Conservation (phyloP, 2,888 invertebrate species). For the Sesamia inferens region DNA sequence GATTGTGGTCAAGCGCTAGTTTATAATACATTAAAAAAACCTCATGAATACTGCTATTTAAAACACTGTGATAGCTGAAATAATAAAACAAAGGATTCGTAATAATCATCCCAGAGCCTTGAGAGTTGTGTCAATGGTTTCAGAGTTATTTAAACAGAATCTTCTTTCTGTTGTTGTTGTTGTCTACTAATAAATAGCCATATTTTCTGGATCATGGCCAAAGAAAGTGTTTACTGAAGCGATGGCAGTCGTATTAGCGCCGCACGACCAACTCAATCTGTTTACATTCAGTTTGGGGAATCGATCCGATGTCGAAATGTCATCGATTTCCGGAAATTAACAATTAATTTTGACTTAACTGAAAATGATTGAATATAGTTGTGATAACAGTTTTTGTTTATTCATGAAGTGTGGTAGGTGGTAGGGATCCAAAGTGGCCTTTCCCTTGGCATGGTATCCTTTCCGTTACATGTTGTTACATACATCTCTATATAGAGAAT, state of each 20-base stretch:
- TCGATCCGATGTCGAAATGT: constrained; percentile 26
- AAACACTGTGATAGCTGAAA: neutral
- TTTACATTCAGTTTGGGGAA: constrained; percentile 36
- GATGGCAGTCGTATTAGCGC: neutral
- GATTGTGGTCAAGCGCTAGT: no score
- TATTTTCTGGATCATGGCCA: neutral
- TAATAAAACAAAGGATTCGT: neutral
- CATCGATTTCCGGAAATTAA: constrained; percentile 26
- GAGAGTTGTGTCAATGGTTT: neutral
- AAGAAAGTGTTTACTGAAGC: constrained; percentile 5
- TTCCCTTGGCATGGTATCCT: no score
- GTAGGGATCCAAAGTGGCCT: no score
- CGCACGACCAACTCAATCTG: constrained; percentile 29
- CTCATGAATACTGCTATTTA: neutral
- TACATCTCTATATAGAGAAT: neutral
- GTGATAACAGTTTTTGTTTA: constrained; percentile 2
- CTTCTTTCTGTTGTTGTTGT: neutral
- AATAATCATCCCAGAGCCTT: neutral
- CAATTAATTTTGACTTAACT: constrained; percentile 10
- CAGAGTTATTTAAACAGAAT: neutral
- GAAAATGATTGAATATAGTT: constrained; percentile 3
- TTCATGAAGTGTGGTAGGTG: neutral
- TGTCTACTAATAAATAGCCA: neutral
- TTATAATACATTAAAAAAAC: no score
- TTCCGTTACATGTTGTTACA: no score